Evolutionary conservation across 2,797 vertebrate genomes (phyloP), one percentile per base, ranked within the genome.

Genomic region (Coilia nasus): DNA sequence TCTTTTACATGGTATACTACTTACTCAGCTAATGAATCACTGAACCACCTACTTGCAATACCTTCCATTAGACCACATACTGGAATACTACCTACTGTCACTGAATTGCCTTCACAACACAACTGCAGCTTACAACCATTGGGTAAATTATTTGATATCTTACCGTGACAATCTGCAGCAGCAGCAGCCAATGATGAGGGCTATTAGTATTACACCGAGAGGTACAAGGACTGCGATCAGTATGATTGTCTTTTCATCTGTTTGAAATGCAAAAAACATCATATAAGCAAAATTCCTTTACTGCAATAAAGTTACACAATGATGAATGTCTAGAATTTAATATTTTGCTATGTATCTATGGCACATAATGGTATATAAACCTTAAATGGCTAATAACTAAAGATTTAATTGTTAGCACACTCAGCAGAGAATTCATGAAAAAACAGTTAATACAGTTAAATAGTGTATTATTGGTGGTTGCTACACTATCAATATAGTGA

Each of bases 211-310:
- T 17, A 93, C 64, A 0, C 60, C 87, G 0, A 91, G 82, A 0
- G 92, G 83, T n/a, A 94, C 87, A 25, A 97, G 87, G 82, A 96
- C 91, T 0, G 85, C 94, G 3, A 96, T 92, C 15, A 97, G 82
- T 86, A 96, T 91, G 28, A 94, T 92, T 81, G 88, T 90, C 10
- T 91, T 90, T 11, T 86, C 75, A 81, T 93, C 96, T 96, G 81
- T 85, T 87, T 60, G 28, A 80, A 2, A 44, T 78, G 35, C 19
- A 78, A 78, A 78, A 78, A 44, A 54, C 1, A 78, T 0, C 17
- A 57, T 57, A 56, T 10, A 0, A 78, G 2, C 7, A 21, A 78
- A 78, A 21, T 78, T 12, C 71, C 17, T 21, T 19, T 59, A 59
- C 2, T 6, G 19, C 44, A 41, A 78, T 35, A 71, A 19, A 44